These are phyloP conservation scores for Xestia c-nigrum DNA, from an alignment of 2,888 invertebrate genomes.

Conservation along the genomic window DNA sequence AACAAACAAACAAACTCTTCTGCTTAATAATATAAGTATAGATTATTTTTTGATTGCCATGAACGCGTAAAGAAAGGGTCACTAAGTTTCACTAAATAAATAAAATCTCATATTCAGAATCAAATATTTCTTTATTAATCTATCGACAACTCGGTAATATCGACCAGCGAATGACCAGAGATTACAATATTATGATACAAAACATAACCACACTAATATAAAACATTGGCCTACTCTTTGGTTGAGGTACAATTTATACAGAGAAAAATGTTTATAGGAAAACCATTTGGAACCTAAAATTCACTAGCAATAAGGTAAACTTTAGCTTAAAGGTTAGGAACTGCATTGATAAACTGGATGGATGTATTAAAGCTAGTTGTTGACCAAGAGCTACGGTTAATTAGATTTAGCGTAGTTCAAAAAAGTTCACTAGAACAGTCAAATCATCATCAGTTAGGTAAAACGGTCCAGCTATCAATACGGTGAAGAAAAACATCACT, in stretches of 20 bases:
- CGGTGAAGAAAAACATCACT: background rate
- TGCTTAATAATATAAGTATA: too few species aligned
- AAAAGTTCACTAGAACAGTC: background rate
- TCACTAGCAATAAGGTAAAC: constrained; percentile 11
- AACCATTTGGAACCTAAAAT: constrained; percentile 30
- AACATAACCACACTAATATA: constrained; percentile 58
- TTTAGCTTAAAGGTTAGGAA: constrained; percentile 28
- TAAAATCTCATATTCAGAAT: constrained; percentile 53
- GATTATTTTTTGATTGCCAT: too few species aligned
- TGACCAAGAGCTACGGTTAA: background rate
- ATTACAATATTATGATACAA: constrained; percentile 60
- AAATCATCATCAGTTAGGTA: background rate
- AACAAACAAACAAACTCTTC: too few species aligned
- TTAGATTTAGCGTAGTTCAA: background rate
- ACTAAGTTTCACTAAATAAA: constrained; percentile 11
- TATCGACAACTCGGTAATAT: constrained; percentile 75
- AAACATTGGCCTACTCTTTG: constrained; percentile 65
- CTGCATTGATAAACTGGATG: constrained; percentile 15
- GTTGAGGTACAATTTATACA: constrained; percentile 44
- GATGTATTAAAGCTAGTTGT: background rate
- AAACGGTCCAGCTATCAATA: background rate
- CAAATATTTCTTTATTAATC: constrained; percentile 78
- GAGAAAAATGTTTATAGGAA: background rate
- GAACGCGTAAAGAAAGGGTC: too few species aligned
- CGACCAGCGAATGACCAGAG: constrained; percentile 86